A percentile compares a stretch with the other conserved stretches of the same genome.
phyloP scores from a whole-genome alignment of 2,113 vertebrate species.

The Siniperca chuatsi region DNA sequence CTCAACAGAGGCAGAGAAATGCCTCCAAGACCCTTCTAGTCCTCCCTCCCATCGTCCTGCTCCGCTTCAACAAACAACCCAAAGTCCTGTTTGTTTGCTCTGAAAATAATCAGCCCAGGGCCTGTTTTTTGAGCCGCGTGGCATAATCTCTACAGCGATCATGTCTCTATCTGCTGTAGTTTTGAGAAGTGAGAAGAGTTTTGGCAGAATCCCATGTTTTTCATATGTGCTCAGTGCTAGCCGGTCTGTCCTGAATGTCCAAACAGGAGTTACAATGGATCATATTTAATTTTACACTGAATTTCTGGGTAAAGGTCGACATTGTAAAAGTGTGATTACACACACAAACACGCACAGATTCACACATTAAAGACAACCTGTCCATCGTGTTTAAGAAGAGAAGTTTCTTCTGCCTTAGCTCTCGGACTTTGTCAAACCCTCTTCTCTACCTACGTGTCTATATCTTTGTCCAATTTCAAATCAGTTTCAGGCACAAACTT shows the following conservation, averaged over 20 bases:
- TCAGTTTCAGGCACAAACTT: slow-evolving; percentile 18
- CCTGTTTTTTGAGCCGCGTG: slow-evolving; percentile 59
- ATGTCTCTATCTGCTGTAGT: slow-evolving; percentile 27
- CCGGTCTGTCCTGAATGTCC: neutral
- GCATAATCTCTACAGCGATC: slow-evolving; percentile 31
- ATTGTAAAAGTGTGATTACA: neutral
- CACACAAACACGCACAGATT: neutral
- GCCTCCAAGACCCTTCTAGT: slow-evolving; percentile 21
- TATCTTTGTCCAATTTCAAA: slow-evolving; percentile 31
- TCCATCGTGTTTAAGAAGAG: neutral
- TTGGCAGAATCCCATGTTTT: slow-evolving; percentile 15
- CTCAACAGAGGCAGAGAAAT: slow-evolving; percentile 56
- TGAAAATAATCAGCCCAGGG: slow-evolving; percentile 69
- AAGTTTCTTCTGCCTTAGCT: neutral
- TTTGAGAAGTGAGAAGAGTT: slow-evolving; percentile 10
- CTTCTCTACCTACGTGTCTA: slow-evolving; percentile 15
- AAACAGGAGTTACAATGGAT: neutral
- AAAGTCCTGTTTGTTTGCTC: slow-evolving; percentile 75
- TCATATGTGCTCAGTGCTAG: slow-evolving; percentile 9
- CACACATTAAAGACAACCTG: slow-evolving; percentile 16
- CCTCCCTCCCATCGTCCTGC: slow-evolving; percentile 24
- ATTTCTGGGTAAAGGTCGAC: neutral
- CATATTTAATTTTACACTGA: neutral
- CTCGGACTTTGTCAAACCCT: neutral
- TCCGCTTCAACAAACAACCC: slow-evolving; percentile 63